Base-by-base conservation (phyloP, 2,797 vertebrate genomes). In the Thripadectes ignobilis region DNA sequence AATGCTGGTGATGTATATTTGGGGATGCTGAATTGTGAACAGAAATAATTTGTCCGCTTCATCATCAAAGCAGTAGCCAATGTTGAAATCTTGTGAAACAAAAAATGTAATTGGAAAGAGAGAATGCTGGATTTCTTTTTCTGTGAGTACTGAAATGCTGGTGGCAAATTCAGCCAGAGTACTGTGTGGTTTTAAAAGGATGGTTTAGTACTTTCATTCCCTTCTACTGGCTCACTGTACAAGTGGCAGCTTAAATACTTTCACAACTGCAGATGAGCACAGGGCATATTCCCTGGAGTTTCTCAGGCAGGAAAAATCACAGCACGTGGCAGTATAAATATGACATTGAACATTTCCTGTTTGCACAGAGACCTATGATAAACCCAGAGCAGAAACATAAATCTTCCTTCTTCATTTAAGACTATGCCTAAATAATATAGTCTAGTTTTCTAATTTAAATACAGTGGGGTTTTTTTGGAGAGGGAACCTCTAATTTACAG, bases 221-320 rank as follows among this genome's bases (percentile, higher is more conserved):
- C 34, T 81, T 45, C 55, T 76, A 17, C 52, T 82, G 34, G 22
- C 55, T 91, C 0, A 0, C 20, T 34, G 9, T 74, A 43, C 45
- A 87, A 92, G 74, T 24, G 38, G 45, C 54, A 74, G 55, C 61
- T 85, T 81, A 94, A 91, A 71, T 85, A 54, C 62, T 82, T 87
- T 67, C 34, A 49, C 52, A 54, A 59, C 59, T 54, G 72, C 57
- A 51, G 49, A 63, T 61, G 41, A 71, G 54, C 72, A 72, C 68
- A 85, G 62, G 66, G 39, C 43, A 54, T 79, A 71, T 94, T 95
- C 72, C 59, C 38, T 68, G 26, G 54, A 85, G 20, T 45, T 54
- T 87, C 41, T 89, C 65, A 88, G 63, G 41, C 62, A 92, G 58
- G 24, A 88, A 86, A 93, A 90, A 78, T 78, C 73, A 83, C 59